Percentiles rank a stretch among this genome's conserved stretches.
phyloP scores from a whole-genome alignment of 92 coral and sea anemone species.

The Zoanthus sansibaricus region DNA sequence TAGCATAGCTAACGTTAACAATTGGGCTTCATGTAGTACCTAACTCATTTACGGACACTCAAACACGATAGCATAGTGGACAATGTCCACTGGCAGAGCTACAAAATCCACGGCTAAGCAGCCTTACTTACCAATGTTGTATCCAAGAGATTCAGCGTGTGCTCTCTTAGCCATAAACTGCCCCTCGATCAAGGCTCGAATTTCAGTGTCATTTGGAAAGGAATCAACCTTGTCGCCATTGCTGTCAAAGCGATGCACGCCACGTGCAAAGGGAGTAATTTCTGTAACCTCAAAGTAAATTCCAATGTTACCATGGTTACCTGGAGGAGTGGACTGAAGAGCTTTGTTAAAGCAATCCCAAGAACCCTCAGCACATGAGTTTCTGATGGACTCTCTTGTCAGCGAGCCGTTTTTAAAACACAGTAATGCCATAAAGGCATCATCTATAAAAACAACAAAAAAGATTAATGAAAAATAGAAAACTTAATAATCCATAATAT shows the following conservation, averaged over 20 bases:
- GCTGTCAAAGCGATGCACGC: constrained; percentile 82
- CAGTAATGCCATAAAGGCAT: constrained; percentile 94
- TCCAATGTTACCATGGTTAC: constrained; percentile 96
- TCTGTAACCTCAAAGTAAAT: constrained; percentile 91
- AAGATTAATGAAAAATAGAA: not conserved
- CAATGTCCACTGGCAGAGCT: no score
- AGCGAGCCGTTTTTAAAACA: constrained; percentile 98
- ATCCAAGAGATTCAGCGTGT: constrained; percentile 93
- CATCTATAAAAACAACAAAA: constrained; percentile 56
- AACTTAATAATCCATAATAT: no score
- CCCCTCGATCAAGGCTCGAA: constrained; percentile 93
- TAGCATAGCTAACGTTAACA: no score
- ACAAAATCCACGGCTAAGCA: not conserved
- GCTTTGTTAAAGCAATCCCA: constrained; percentile 85
- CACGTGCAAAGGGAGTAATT: constrained; percentile 96
- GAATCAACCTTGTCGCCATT: constrained; percentile 72
- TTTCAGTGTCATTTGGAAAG: constrained; percentile 83
- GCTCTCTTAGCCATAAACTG: constrained; percentile 97
- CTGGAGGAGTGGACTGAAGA: constrained; percentile 77
- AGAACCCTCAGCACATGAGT: constrained; percentile 81
- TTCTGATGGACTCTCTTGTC: constrained; percentile 87
- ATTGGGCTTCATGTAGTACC: no score
- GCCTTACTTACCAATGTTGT: constrained; percentile 76
- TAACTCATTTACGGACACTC: no score
- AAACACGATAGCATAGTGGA: no score